A percentile compares a stretch with the other conserved stretches of the same genome.
These are phyloP conservation scores for Acrobeloides nanus DNA, from an alignment of 2,888 invertebrate species.

Conservation along the genomic window DNA sequence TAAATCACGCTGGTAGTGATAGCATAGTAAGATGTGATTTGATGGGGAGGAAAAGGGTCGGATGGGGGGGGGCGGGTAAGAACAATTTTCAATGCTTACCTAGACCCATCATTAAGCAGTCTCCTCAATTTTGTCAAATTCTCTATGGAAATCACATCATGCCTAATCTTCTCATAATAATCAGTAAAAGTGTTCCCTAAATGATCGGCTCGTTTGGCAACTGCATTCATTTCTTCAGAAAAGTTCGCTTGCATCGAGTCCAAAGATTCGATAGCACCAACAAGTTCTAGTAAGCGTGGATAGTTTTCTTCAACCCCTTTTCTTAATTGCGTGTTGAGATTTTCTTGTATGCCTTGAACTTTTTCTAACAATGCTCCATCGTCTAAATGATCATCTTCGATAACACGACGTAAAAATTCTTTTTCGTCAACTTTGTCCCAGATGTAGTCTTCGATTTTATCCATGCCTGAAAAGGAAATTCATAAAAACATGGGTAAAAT, in stretches of 20 bases:
- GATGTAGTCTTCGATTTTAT: constrained; percentile 43
- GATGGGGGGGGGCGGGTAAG: too few relatives aligned
- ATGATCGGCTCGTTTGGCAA: constrained; percentile 22
- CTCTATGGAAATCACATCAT: constrained; percentile 16
- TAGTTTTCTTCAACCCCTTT: constrained; percentile 50
- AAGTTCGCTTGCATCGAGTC: constrained; percentile 39
- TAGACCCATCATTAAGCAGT: constrained; percentile 22
- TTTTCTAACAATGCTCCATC: constrained; percentile 33
- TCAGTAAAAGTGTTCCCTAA: constrained; percentile 11
- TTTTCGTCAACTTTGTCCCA: constrained; percentile 38
- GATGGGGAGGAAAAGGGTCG: too few relatives aligned
- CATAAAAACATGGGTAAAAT: too few relatives aligned
- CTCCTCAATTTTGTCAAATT: constrained; percentile 21
- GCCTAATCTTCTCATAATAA: constrained; percentile 1
- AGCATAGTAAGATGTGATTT: too few relatives aligned
- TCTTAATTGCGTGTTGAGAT: constrained; percentile 41
- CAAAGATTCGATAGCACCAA: constrained; percentile 42
- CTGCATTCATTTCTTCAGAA: constrained; percentile 33
- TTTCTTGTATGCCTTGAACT: constrained; percentile 38
- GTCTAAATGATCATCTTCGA: constrained; percentile 30
- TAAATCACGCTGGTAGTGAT: too few relatives aligned
- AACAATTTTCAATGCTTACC: constrained; percentile 15
- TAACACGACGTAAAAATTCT: constrained; percentile 32
- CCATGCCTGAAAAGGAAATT: too few relatives aligned
- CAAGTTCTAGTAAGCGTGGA: constrained; percentile 46